These are phyloP conservation scores for Semaprochilodus insignis DNA, from an alignment of 2,797 vertebrate genomes.

Conservation along the genomic window DNA sequence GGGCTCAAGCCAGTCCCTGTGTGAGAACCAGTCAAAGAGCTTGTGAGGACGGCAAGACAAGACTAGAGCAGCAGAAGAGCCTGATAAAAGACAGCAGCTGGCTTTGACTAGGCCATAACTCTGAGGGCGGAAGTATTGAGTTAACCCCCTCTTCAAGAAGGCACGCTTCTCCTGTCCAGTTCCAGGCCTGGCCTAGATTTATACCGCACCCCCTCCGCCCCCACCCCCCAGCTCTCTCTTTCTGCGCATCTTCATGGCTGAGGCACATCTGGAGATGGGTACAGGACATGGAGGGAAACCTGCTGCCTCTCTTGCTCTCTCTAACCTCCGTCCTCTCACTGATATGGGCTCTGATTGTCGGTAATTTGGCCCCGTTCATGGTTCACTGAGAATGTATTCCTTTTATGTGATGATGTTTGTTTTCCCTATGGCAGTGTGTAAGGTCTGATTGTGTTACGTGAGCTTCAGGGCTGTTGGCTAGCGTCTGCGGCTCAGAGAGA, in stretches of 20 bases:
- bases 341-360: slow-evolving; percentile 48
- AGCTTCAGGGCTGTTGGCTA: slow-evolving; percentile 62
- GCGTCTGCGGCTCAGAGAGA: slow-evolving; percentile 45
- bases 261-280: slow-evolving; percentile 45
- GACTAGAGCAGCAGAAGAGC: slow-evolving; percentile 21
- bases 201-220: slow-evolving; percentile 30
- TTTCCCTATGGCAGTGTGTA: slow-evolving; percentile 58
- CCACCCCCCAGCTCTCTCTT: slow-evolving; percentile 34
- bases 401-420: slow-evolving; percentile 61
- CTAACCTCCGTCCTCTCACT: slow-evolving; percentile 33
- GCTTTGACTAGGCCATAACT: slow-evolving; percentile 33
- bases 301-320: slow-evolving; percentile 33
- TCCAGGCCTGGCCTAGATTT: slow-evolving; percentile 55
- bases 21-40: not conserved
- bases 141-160: slow-evolving; percentile 61
- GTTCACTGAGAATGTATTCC: slow-evolving; percentile 54
- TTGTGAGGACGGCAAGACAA: slow-evolving; percentile 31
- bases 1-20: not conserved
- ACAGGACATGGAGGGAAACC: slow-evolving; percentile 18
- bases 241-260: slow-evolving; percentile 28
- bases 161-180: slow-evolving; percentile 60
- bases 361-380: slow-evolving; percentile 46
- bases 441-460: slow-evolving; percentile 66
- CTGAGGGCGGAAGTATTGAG: slow-evolving; percentile 62
- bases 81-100: slow-evolving; percentile 27